A percentile compares a stretch with the other conserved stretches of the same genome.
Evolutionary conservation across 2,113 vertebrate species (phyloP).

Genomic region (Mormoops blainvillei): DNA sequence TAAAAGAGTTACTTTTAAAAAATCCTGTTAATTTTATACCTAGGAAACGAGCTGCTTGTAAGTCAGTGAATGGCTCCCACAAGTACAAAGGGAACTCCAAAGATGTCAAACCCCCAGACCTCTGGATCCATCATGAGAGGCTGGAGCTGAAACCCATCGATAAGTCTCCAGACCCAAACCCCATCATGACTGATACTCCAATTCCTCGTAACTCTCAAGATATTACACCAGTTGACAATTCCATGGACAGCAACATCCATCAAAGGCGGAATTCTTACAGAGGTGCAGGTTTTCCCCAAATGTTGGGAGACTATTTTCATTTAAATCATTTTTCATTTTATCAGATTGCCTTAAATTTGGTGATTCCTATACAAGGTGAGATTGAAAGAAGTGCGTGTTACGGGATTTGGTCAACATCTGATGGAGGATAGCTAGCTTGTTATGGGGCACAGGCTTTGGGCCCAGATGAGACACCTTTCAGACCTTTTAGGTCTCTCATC

Average conservation of each 20-base stretch:
- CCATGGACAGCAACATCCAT: conserved; percentile 92
- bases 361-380: background rate
- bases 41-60: conserved; percentile 96
- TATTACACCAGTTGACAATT: conserved; percentile 92
- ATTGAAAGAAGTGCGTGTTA: background rate
- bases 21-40: background rate
- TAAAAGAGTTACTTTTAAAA: background rate
- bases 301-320: background rate
- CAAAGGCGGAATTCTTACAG: conserved; percentile 96
- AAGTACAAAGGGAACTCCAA: conserved; percentile 99
- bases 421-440: background rate
- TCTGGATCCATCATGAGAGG: conserved; percentile 98
- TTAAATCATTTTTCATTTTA: background rate
- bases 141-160: conserved; percentile 97
- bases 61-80: conserved; percentile 95
- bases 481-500: background rate
- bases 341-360: background rate
- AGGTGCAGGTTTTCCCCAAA: conserved; percentile 69
- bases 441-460: background rate
- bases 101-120: conserved; percentile 96
- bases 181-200: conserved; percentile 96
- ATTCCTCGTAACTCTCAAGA: conserved; percentile 97
- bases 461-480: background rate
- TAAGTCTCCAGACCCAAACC: conserved; percentile 97
- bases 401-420: background rate